A percentile compares a stretch with the other conserved stretches of the same genome.
These are phyloP conservation scores for Morone saxatilis DNA, from an alignment of 2,113 vertebrate species.

Conservation along the genomic window DNA sequence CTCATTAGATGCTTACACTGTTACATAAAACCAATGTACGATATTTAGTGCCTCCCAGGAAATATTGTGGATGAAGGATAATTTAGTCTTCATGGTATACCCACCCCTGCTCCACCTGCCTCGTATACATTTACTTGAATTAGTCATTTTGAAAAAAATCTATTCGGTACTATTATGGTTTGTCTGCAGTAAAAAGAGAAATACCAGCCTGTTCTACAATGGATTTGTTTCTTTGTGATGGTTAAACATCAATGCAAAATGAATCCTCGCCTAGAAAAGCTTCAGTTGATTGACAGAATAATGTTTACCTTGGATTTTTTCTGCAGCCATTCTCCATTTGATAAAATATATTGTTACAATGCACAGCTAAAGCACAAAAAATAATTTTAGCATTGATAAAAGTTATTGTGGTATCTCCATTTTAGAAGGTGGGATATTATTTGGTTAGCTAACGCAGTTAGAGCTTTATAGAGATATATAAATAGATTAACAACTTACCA, in stretches of 20 bases:
- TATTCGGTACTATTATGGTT: not conserved
- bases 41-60: slow-evolving; percentile 23
- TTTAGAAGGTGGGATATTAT: not conserved
- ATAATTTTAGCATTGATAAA: not conserved
- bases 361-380: too few relatives aligned
- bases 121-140: not conserved
- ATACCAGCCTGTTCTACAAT: not conserved
- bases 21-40: slow-evolving; percentile 13
- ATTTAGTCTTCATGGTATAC: slow-evolving; percentile 11
- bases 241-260: slow-evolving; percentile 17
- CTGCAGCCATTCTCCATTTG: not conserved
- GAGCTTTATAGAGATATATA: not conserved
- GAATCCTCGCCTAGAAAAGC: not conserved
- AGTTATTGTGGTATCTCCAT: not conserved
- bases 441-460: not conserved
- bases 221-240: not conserved
- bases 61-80: slow-evolving; percentile 13
- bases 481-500: too few relatives aligned
- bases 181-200: not conserved
- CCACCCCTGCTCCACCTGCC: slow-evolving; percentile 10
- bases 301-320: not conserved
- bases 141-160: slow-evolving; percentile 2
- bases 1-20: slow-evolving; percentile 22
- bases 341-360: not conserved
- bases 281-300: not conserved